These are phyloP conservation scores for Celastrina argiolus DNA, from an alignment of 2,888 invertebrate genomes.

Conservation along the genomic window DNA sequence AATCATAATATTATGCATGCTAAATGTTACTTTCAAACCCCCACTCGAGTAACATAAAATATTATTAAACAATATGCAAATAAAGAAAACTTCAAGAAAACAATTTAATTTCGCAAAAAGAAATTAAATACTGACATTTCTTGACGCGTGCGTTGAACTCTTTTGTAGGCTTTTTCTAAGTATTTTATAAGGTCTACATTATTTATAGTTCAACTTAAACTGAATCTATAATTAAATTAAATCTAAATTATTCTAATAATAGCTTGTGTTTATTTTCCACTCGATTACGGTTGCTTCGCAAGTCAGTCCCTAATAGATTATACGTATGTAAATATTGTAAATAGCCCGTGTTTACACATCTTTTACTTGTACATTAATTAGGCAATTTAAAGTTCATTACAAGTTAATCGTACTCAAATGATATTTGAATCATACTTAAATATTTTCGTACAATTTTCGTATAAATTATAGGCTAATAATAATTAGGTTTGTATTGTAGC, in stretches of 20 bases:
- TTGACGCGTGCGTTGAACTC: conserved; percentile 63
- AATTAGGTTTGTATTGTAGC: not conserved
- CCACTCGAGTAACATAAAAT: not conserved
- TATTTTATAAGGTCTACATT: not conserved
- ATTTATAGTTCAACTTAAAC: not conserved
- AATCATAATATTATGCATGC: not conserved
- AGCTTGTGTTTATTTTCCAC: conserved; percentile 36
- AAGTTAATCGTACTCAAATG: conserved; percentile 31
- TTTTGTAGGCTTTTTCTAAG: conserved; percentile 46
- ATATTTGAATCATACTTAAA: not conserved
- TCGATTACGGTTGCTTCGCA: conserved; percentile 41
- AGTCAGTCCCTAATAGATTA: conserved; percentile 42
- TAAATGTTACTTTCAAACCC: not conserved
- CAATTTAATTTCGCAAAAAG: not conserved
- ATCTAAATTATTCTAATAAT: not conserved
- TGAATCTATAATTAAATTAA: too few species aligned
- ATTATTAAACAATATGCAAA: not conserved
- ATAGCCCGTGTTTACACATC: conserved; percentile 31
- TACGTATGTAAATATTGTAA: conserved; percentile 45
- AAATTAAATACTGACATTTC: conserved; percentile 2
- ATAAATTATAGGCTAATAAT: too few species aligned
- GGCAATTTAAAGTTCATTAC: conserved; percentile 24
- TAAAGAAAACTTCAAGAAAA: not conserved
- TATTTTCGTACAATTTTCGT: not conserved
- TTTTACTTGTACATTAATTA: conserved; percentile 30